phyloP scores from a whole-genome alignment of 1,140 invertebrate genomes.

The Gerris buenoi region DNA sequence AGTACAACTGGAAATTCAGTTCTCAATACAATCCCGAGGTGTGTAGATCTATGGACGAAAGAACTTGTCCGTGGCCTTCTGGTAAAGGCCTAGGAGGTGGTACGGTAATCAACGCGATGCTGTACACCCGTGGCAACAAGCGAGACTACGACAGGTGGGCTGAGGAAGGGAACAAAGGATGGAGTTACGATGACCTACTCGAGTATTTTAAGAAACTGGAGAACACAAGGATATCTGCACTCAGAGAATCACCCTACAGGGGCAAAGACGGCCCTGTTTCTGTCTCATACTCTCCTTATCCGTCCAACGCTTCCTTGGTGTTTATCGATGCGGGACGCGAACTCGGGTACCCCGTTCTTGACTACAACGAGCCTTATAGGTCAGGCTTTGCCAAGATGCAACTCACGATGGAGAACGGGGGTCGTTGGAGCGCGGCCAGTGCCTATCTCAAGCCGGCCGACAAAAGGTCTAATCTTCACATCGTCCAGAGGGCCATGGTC shows the following conservation, averaged over 20 bases:
- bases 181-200: conserved; percentile 68
- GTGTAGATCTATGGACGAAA: conserved; percentile 35
- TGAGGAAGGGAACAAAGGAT: conserved; percentile 37
- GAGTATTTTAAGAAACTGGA: conserved; percentile 73
- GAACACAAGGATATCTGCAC: conserved; percentile 34
- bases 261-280: conserved; percentile 48
- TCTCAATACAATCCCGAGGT: conserved; percentile 44
- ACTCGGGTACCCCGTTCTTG: conserved; percentile 35
- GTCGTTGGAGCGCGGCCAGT: conserved; percentile 37
- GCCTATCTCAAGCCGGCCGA: conserved; percentile 39
- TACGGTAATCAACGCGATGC: conserved; percentile 69
- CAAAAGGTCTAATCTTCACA: conserved; percentile 38
- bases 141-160: conserved; percentile 57
- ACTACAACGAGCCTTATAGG: conserved; percentile 37
- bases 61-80: conserved; percentile 39
- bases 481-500: conserved; percentile 36
- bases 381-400: conserved; percentile 31
- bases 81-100: conserved; percentile 54
- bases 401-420: conserved; percentile 30
- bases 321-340: conserved; percentile 38
- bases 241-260: conserved; percentile 41
- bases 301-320: conserved; percentile 35
- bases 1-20: conserved; percentile 51
- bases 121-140: conserved; percentile 69
- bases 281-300: conserved; percentile 45